Evolutionary conservation across 1,140 invertebrate genomes (phyloP).

Genomic region (Nasonia vitripennis): DNA sequence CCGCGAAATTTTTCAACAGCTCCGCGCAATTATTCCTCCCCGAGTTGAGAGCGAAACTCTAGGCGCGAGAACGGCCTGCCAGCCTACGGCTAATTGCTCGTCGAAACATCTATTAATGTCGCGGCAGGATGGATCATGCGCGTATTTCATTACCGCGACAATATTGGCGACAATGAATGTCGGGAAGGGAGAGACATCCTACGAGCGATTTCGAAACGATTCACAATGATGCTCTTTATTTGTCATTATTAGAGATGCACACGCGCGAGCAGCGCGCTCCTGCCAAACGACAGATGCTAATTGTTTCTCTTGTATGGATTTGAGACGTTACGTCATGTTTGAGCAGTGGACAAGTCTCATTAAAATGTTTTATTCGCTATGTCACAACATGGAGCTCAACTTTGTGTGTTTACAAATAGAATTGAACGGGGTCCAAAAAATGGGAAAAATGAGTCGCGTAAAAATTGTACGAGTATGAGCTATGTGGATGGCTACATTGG

Average conservation of each 20-base stretch:
- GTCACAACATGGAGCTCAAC: neutral
- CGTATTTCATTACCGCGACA: conserved; percentile 20
- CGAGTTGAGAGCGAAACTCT: neutral
- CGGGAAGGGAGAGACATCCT: neutral
- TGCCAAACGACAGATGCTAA: neutral
- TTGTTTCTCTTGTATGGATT: neutral
- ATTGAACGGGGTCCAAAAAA: neutral
- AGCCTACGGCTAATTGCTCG: conserved; percentile 25
- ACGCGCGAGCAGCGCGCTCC: neutral
- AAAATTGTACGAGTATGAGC: neutral
- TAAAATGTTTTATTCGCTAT: neutral
- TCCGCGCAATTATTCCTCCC: neutral
- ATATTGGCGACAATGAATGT: neutral
- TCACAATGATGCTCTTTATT: neutral
- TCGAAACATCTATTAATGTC: conserved; percentile 44
- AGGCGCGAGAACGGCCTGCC: neutral
- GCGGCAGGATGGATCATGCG: conserved; percentile 5
- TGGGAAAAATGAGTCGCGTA: neutral
- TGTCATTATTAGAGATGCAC: neutral
- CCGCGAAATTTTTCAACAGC: neutral
- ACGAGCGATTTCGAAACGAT: neutral
- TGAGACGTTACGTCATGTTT: neutral
- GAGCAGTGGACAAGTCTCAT: neutral
- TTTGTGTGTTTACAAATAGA: neutral
- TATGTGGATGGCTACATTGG: too few relatives aligned